Percentiles rank a stretch among this genome's conserved stretches.
Evolutionary conservation across 1,140 invertebrate genomes (phyloP).

Genomic region (Sesamia nonagrioides): DNA sequence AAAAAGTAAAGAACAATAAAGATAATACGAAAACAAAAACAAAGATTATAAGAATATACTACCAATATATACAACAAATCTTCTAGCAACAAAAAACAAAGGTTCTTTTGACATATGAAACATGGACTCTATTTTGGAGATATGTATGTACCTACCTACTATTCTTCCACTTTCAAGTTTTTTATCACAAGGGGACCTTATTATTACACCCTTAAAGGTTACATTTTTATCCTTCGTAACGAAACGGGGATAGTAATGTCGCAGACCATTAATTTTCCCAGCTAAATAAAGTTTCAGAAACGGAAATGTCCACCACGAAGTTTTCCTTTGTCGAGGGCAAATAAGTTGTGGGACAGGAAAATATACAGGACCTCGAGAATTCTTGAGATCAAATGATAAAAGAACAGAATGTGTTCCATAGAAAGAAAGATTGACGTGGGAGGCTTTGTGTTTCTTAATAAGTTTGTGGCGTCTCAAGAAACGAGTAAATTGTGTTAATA

Average conservation of each 20-base stretch:
- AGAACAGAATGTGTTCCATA: conserved; percentile 24
- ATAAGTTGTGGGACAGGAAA: conserved; percentile 39
- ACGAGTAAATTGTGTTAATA: conserved; percentile 11
- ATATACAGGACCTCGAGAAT: conserved; percentile 39
- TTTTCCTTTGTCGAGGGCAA: conserved; percentile 47
- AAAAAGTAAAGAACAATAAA: too few species aligned
- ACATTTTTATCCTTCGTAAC: conserved; percentile 32
- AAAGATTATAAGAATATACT: too few species aligned
- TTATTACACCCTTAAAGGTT: conserved; percentile 41
- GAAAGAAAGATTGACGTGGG: conserved; percentile 19
- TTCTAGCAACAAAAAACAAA: background rate
- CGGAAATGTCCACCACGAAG: conserved; percentile 36
- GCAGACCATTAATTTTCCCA: conserved; percentile 46
- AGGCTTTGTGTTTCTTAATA: conserved; percentile 5
- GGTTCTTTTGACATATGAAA: conserved; percentile 14
- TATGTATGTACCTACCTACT: too few species aligned
- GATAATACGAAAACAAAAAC: too few species aligned
- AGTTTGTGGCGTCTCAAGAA: background rate
- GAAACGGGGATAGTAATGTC: conserved; percentile 48
- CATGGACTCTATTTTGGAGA: conserved; percentile 2
- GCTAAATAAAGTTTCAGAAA: conserved; percentile 51
- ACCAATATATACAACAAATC: too few species aligned
- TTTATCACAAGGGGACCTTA: conserved; percentile 41
- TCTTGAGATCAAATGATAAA: conserved; percentile 47
- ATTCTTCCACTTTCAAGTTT: background rate